phyloP scores from a whole-genome alignment of 2,888 invertebrate species.

The Hanleya hanleyi region DNA sequence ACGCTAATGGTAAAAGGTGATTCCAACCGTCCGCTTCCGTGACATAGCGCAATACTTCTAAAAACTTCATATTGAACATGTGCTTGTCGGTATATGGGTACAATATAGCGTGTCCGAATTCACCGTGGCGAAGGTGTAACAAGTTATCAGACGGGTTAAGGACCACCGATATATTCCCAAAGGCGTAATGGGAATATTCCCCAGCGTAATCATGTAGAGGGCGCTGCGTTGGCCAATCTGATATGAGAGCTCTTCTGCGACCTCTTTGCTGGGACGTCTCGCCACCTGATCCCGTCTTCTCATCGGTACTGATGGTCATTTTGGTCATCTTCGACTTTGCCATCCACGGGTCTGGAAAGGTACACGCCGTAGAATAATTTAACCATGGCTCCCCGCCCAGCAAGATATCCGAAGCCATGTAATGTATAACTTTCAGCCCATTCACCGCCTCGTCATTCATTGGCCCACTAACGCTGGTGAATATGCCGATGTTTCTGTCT shows the following conservation, averaged over 20 bases:
- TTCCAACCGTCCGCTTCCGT: slow-evolving; percentile 13
- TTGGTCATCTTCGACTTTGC: background rate
- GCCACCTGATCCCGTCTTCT: background rate
- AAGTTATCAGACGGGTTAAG: background rate
- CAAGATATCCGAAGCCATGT: slow-evolving; percentile 60
- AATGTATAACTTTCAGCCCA: slow-evolving; percentile 54
- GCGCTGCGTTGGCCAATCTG: background rate
- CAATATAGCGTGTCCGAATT: slow-evolving; percentile 10
- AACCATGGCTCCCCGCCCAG: slow-evolving; percentile 63
- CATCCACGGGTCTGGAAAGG: slow-evolving; percentile 62
- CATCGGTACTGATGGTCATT: background rate
- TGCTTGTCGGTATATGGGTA: background rate
- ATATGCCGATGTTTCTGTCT: slow-evolving; percentile 62
- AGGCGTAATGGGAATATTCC: slow-evolving; percentile 6
- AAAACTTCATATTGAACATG: slow-evolving; percentile 11
- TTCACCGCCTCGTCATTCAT: slow-evolving; percentile 41
- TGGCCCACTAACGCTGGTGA: slow-evolving; percentile 66
- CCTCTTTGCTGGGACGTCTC: background rate
- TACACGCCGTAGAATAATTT: slow-evolving; percentile 60
- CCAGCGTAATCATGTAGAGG: slow-evolving; percentile 9
- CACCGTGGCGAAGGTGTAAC: slow-evolving; percentile 8
- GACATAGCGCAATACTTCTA: background rate
- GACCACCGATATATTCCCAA: slow-evolving; percentile 9
- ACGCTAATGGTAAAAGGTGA: slow-evolving; percentile 1
- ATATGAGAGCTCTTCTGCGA: background rate